Evolutionary conservation across 1,140 invertebrate species (phyloP).

Genomic region (Papilio aristodemus): DNA sequence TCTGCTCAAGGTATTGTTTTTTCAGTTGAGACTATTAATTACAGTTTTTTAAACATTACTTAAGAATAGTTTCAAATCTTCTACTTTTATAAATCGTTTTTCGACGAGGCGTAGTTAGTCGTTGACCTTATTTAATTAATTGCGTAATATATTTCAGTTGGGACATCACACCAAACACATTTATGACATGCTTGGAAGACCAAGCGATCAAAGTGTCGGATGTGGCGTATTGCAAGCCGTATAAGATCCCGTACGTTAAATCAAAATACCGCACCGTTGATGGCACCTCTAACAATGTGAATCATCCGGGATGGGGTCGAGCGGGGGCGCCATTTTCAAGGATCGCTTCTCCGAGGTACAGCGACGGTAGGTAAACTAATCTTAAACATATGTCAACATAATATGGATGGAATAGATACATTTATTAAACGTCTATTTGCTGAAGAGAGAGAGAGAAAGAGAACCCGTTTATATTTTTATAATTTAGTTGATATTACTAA

Average conservation of each 20-base stretch:
- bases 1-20: constrained; percentile 51
- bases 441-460: too few relatives aligned
- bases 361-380: constrained; percentile 85
- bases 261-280: constrained; percentile 86
- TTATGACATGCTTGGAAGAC: constrained; percentile 68
- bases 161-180: constrained; percentile 67
- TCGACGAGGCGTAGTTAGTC: too few relatives aligned
- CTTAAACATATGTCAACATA: neutral
- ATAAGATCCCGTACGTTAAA: constrained; percentile 44
- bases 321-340: constrained; percentile 84
- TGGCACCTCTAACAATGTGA: constrained; percentile 92
- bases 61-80: too few relatives aligned
- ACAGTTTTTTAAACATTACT: too few relatives aligned
- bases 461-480: too few relatives aligned
- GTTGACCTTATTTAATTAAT: too few relatives aligned
- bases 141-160: constrained; percentile 47
- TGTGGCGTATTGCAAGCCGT: constrained; percentile 55
- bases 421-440: neutral
- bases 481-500: too few relatives aligned
- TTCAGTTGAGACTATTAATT: too few relatives aligned
- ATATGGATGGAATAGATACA: neutral
- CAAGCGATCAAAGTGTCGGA: constrained; percentile 55
- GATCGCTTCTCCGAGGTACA: constrained; percentile 89
- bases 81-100: too few relatives aligned
- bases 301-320: constrained; percentile 86